Conservation (phyloP, 2,113 vertebrate species). For the Elephas maximus region DNA sequence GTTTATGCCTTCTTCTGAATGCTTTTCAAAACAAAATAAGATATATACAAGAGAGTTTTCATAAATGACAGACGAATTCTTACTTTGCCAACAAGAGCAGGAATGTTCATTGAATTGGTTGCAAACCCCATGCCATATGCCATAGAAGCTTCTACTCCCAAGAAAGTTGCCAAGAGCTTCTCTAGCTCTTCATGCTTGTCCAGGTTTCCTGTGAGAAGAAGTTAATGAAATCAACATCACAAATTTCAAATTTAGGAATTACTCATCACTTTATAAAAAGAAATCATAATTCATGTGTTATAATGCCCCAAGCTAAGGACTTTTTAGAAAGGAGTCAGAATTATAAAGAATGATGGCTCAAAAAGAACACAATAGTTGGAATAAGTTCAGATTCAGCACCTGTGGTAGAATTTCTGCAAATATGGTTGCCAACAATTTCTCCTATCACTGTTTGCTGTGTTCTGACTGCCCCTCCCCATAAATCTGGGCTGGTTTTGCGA, state of each 20-base stretch:
- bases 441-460: neutral
- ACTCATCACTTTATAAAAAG: constrained; percentile 54
- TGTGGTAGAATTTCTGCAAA: neutral
- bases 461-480: neutral
- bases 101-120: constrained; percentile 99
- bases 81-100: constrained; percentile 97
- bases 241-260: constrained; percentile 66
- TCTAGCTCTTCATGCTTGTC: constrained; percentile 97
- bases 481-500: neutral
- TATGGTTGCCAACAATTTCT: neutral
- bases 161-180: constrained; percentile 93
- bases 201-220: constrained; percentile 92
- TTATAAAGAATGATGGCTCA: neutral
- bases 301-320: constrained; percentile 19
- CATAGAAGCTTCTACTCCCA: constrained; percentile 98
- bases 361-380: neutral
- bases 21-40: constrained; percentile 51
- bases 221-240: constrained; percentile 60
- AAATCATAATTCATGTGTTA: neutral
- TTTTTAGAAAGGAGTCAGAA: neutral
- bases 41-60: neutral
- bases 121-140: constrained; percentile 98
- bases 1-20: neutral
- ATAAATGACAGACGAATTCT: constrained; percentile 38
- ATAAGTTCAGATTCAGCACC: neutral